These are phyloP conservation scores for Oxyura jamaicensis DNA, from an alignment of 2,113 vertebrate genomes.

Conservation along the genomic window DNA sequence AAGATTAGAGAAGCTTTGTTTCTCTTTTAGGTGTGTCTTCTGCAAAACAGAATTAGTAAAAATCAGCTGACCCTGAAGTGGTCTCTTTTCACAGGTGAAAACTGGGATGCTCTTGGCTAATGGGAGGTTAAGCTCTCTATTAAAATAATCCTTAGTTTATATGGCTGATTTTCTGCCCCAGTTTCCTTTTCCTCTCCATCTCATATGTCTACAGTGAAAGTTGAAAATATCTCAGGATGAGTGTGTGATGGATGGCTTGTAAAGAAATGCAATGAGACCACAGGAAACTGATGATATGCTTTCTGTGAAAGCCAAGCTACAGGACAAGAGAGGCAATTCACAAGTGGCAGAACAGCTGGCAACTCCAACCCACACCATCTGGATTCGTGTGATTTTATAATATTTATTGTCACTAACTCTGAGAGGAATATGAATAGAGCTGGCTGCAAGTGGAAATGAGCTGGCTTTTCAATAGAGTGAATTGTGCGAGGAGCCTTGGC, in stretches of 20 bases:
- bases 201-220: neutral
- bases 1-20: neutral
- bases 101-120: neutral
- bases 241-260: conserved; percentile 25
- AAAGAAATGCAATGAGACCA: neutral
- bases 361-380: conserved; percentile 55
- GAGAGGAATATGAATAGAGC: conserved; percentile 60
- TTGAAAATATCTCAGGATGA: conserved; percentile 15
- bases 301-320: conserved; percentile 32
- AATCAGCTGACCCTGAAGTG: neutral
- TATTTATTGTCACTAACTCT: conserved; percentile 63
- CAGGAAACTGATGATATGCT: neutral
- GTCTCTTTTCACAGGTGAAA: neutral
- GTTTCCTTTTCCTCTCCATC: neutral
- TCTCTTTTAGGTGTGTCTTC: neutral
- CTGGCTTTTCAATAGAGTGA: neutral
- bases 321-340: conserved; percentile 57
- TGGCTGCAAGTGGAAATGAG: conserved; percentile 55
- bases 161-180: conserved; percentile 13
- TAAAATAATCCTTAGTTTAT: neutral
- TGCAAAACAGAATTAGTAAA: neutral
- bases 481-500: conserved; percentile 32
- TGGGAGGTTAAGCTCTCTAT: neutral
- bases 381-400: conserved; percentile 54
- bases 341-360: conserved; percentile 25